Percentiles rank a stretch among this genome's conserved stretches.
phyloP scores from a whole-genome alignment of 1,140 invertebrate genomes.

The Tetramorium parvispinum region DNA sequence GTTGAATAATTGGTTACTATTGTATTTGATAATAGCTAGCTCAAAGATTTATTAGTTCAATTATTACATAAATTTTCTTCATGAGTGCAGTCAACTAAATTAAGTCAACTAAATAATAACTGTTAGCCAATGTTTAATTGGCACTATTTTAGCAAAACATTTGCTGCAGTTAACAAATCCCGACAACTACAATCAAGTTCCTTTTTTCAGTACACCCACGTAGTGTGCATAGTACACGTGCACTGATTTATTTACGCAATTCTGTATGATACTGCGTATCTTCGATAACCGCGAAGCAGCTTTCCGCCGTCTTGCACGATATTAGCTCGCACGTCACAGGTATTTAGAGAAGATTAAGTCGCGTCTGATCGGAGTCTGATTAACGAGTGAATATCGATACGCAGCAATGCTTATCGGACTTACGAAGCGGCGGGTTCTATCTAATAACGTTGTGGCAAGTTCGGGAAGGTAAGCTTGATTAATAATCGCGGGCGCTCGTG shows the following conservation, averaged over 20 bases:
- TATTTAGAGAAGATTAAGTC: conserved; percentile 27
- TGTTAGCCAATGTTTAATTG: no score
- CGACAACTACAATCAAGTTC: no score
- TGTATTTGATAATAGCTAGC: no score
- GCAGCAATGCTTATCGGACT: conserved; percentile 24
- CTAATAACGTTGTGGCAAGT: conserved; percentile 4
- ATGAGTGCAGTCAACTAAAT: no score
- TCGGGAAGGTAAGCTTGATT: conserved; percentile 37
- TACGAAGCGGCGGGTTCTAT: neutral
- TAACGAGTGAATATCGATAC: conserved; percentile 32
- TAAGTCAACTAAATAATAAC: no score
- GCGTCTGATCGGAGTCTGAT: conserved; percentile 14
- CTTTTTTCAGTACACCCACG: no score
- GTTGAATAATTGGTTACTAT: no score
- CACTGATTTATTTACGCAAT: neutral
- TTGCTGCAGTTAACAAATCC: no score
- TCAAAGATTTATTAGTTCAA: no score
- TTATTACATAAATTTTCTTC: no score
- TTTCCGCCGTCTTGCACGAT: neutral
- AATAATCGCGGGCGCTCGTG: conserved; percentile 28
- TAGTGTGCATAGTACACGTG: no score
- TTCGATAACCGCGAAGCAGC: neutral
- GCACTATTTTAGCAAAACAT: no score
- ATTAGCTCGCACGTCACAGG: neutral
- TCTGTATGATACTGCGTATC: neutral